Base-by-base conservation (phyloP, 2,888 invertebrate species). In the Thysanoteuthis rhombus region DNA sequence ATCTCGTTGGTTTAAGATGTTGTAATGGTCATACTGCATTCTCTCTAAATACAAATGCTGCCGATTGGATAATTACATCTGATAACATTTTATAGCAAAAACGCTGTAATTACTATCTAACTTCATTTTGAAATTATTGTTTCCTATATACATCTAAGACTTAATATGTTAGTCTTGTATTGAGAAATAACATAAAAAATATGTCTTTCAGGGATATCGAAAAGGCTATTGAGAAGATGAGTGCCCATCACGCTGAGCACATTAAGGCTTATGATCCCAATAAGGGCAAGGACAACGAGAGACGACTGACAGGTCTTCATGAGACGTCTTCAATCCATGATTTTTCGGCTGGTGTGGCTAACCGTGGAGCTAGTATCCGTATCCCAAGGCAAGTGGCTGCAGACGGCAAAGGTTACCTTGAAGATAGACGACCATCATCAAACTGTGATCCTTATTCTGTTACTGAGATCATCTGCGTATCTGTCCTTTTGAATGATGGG, bases 261-360 rank as follows among this genome's bases (percentile, higher is more conserved):
- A 99, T 99, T 97, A 98, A 98, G 96, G 99, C 99, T 95, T 99
- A 99, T 97, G 99, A 99, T 97, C 99, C 99, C 28, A 98, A 98
- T 95, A 98, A 98, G 96, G 99, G 99, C 94, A 98, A 98, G 97
- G 99, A 99, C 97, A 99, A 99, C 97, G 99, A 98, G 97, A 98
- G 99, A 95, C 98, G 99, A 95, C 98, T 99, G 94, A 99, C 97
- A 32, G 99, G 99, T 94, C 98, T 98, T 95, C 99, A 99, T 97
- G 99, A 99, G 97, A 99, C 99, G 5, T 99, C 99, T 96, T 98
- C 98, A 96, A 99, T 99, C 97, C 98, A 99, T 97, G 99, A 99
- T 97, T 99, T 99, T 97, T 99, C 99, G 95, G 98, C 98, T 93
- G 97, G 98, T 93, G 99, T 99, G 22, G 99, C 99, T 90, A 99